Percentiles rank a stretch among this genome's conserved stretches.
phyloP scores from a whole-genome alignment of 2,888 invertebrate species.

The Caradrina clavipalpis region DNA sequence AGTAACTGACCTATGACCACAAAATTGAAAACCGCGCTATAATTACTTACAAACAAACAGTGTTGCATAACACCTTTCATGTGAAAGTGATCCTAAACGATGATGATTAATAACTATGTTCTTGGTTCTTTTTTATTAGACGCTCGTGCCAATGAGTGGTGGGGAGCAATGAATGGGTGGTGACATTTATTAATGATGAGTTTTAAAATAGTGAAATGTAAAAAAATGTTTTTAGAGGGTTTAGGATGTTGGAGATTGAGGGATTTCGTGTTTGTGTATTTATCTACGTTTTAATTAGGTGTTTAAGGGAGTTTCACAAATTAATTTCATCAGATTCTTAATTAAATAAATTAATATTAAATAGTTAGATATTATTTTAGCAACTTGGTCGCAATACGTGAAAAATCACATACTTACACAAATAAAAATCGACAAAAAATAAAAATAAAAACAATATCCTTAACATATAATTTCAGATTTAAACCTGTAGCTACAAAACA shows the following conservation, averaged over 20 bases:
- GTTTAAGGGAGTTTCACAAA: too few species aligned
- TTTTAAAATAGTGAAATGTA: slow-evolving; percentile 2
- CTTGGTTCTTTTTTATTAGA: slow-evolving; percentile 32
- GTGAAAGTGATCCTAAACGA: slow-evolving; percentile 61
- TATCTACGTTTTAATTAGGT: too few species aligned
- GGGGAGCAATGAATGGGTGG: slow-evolving; percentile 22
- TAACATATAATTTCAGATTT: too few species aligned
- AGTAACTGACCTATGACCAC: slow-evolving; percentile 61
- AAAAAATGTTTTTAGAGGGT: not conserved
- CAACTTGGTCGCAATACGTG: too few species aligned
- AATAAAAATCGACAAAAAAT: too few species aligned
- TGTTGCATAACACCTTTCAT: slow-evolving; percentile 66
- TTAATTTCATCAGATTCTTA: too few species aligned
- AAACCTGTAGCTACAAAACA: too few species aligned
- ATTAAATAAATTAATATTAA: too few species aligned
- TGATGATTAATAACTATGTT: slow-evolving; percentile 65
- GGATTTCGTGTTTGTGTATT: too few species aligned
- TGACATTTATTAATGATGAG: slow-evolving; percentile 36
- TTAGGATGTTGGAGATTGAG: not conserved
- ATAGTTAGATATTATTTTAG: too few species aligned
- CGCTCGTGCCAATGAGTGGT: slow-evolving; percentile 47
- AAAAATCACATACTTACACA: too few species aligned
- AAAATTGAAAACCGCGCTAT: slow-evolving; percentile 60
- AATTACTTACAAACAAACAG: slow-evolving; percentile 60
- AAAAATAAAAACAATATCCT: too few species aligned